Base-by-base conservation (phyloP, 2,888 invertebrate genomes). In the Smittia sp. region DNA sequence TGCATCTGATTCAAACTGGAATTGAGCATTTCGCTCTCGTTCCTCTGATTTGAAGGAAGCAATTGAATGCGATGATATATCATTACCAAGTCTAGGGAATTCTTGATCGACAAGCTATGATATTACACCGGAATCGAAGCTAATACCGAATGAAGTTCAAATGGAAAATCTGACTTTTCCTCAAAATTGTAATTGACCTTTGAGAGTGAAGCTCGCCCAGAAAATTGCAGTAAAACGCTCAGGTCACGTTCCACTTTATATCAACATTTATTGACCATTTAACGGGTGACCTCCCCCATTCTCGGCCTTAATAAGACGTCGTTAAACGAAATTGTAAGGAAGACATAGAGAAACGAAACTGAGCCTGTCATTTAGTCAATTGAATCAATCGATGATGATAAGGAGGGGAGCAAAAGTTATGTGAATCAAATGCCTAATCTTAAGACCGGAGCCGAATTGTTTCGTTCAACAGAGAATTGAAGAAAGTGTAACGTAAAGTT, bases 211-310 rank as follows among this genome's bases (percentile, higher is more conserved):
- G 4, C 9, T 32, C 32, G 32, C 32, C 32, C 32, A 3, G 22
- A 58, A 18, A 18, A n/a, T 52, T n/a, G 54, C n/a, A 25, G 69
- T 69, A 69, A 69, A 69, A 69, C 52, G 69, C 41, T 69, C 69
- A 54, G 54, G 69, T 69, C 69, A 69, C 69, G 69, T 69, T 54
- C 41, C 69, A 25, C 54, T 69, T 69, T 69, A 69, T 69, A 52
- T 41, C 41, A 25, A 41, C 54, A 68, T 69, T 69, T 69, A 69
- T 69, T 69, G 69, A 69, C 69, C 69, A 69, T 69, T 32, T 32
- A 32, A 32, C 22, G 32, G 58, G 58, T 58, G 22, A 58, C 58
- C 1, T 6, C 22, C 22, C 22, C 20, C 32, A 4, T 58, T 18
- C 18, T 18, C 20, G 18, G 2, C 58, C 58, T 58, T 58, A 20